Percentiles rank a stretch among this genome's conserved stretches.
phyloP scores from a whole-genome alignment of 92 coral and sea anemone species.

The Parazoanthus swiftii region DNA sequence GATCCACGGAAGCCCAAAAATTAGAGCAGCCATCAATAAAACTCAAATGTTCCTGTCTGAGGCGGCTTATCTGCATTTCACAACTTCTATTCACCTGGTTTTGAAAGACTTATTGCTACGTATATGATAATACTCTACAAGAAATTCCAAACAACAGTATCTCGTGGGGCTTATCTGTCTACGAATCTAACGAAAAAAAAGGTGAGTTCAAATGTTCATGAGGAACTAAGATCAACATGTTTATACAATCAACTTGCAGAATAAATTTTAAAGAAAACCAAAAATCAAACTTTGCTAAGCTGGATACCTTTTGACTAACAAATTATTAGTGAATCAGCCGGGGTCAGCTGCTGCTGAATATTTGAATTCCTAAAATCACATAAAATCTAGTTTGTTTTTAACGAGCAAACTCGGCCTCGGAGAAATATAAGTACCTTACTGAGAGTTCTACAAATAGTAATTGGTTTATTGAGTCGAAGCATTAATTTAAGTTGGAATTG shows the following conservation, averaged over 20 bases:
- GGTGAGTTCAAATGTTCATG: not conserved
- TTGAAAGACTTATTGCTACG: not conserved
- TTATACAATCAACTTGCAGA: not conserved
- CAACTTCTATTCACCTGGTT: not conserved
- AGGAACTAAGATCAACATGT: not conserved
- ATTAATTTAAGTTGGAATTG: not conserved
- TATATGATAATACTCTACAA: too few species aligned
- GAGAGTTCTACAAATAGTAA: not conserved
- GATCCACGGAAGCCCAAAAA: not conserved
- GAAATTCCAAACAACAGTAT: too few species aligned
- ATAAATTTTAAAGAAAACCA: not conserved
- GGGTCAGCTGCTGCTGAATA: not conserved
- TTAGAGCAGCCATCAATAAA: not conserved
- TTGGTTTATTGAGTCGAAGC: not conserved
- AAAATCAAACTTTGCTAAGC: slow-evolving; percentile 15
- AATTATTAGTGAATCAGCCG: slow-evolving; percentile 17
- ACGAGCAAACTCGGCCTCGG: not conserved
- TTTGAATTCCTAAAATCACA: not conserved
- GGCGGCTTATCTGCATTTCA: not conserved
- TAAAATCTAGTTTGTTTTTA: slow-evolving; percentile 5
- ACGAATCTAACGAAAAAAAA: not conserved
- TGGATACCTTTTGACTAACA: not conserved
- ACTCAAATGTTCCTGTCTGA: not conserved
- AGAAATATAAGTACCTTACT: not conserved
- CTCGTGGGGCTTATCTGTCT: not conserved